phyloP scores from a whole-genome alignment of 2,113 vertebrate species.

The Butorides virescens region DNA sequence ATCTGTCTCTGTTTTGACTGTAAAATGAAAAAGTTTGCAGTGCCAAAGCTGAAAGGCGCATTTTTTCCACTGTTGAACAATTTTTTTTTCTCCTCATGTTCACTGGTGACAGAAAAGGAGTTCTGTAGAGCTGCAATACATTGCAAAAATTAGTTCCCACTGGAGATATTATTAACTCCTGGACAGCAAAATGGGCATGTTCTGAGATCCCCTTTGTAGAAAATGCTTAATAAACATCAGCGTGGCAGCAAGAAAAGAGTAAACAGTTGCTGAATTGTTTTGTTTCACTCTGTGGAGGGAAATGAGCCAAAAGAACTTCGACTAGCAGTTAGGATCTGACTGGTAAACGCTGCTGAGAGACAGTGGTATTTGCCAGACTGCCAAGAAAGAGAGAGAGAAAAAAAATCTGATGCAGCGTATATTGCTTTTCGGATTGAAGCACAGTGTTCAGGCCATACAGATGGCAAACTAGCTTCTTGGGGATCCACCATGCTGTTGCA shows the following conservation, averaged over 20 bases:
- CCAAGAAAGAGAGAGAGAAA: neutral
- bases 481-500: neutral
- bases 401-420: neutral
- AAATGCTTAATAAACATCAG: neutral
- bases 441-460: neutral
- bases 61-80: neutral
- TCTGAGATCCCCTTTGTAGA: neutral
- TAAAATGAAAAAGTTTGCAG: neutral
- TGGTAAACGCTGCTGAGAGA: neutral
- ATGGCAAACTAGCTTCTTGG: neutral
- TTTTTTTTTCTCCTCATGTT: neutral
- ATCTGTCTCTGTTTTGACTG: conserved; percentile 29
- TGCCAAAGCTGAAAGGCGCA: neutral
- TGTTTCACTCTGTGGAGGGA: neutral
- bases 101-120: neutral
- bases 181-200: neutral
- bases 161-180: neutral
- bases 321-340: neutral
- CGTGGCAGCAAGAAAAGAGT: neutral
- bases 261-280: neutral
- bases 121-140: neutral
- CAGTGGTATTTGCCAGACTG: neutral
- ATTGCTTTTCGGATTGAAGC: neutral
- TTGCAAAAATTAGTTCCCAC: neutral
- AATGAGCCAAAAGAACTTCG: neutral